phyloP scores from a whole-genome alignment of 1,140 invertebrate species.

The Scaptomyza pallida region DNA sequence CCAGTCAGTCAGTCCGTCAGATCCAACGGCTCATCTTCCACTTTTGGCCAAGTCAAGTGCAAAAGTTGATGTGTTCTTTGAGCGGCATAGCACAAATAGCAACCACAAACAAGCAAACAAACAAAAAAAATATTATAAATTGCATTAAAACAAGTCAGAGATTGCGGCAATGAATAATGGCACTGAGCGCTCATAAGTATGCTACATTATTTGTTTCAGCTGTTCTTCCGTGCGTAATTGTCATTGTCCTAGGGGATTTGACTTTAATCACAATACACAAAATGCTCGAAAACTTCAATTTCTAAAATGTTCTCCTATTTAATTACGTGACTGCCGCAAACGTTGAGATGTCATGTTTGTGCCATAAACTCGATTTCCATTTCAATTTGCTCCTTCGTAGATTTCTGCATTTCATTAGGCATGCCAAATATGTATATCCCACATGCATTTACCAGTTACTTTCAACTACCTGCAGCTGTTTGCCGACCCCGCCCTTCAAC shows the following conservation, averaged over 20 bases:
- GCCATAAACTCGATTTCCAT: conserved; percentile 53
- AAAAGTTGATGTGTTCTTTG: conserved; percentile 44
- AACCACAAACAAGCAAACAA: no score
- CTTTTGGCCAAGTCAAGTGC: conserved; percentile 48
- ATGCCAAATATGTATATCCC: conserved; percentile 15
- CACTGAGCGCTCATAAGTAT: conserved; percentile 32
- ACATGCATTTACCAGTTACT: conserved; percentile 16
- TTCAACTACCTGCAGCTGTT: conserved; percentile 35
- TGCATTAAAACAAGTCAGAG: conserved; percentile 35
- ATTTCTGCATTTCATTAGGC: conserved; percentile 53
- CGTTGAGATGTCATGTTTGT: conserved; percentile 30
- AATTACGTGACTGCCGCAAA: conserved; percentile 60
- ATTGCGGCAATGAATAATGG: conserved; percentile 52
- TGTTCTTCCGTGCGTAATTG: conserved; percentile 30
- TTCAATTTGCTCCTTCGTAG: conserved; percentile 49
- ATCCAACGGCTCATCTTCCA: neutral
- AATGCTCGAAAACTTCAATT: conserved; percentile 26
- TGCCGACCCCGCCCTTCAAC: neutral
- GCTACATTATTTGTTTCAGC: conserved; percentile 16
- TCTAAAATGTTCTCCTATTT: conserved; percentile 47
- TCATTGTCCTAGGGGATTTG: conserved; percentile 19
- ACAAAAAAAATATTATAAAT: conserved; percentile 31
- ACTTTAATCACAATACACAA: conserved; percentile 1
- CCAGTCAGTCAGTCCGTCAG: conserved; percentile 17
- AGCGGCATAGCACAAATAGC: conserved; percentile 5